These are phyloP conservation scores for Yoshiicerus persimilis DNA, from an alignment of 1,140 invertebrate genomes.

Conservation along the genomic window DNA sequence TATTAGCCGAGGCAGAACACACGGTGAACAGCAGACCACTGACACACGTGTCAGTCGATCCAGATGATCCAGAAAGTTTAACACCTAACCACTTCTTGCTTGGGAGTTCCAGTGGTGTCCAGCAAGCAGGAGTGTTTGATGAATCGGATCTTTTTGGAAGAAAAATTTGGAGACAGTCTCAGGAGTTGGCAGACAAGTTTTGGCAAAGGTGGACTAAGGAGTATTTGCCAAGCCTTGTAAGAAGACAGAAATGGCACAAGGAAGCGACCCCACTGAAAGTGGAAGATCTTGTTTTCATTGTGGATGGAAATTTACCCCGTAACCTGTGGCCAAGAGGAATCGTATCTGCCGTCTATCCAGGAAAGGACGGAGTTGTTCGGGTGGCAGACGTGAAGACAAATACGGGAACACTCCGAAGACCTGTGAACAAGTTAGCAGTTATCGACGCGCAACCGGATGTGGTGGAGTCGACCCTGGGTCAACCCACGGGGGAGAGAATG, in stretches of 20 bases:
- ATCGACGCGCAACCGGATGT: no score
- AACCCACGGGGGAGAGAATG: no score
- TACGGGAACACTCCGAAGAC: background rate
- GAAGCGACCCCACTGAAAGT: background rate
- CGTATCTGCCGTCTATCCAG: background rate
- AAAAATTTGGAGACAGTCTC: slow-evolving; percentile 21
- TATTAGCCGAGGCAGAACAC: slow-evolving; percentile 42
- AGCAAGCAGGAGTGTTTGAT: background rate
- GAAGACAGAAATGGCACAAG: background rate
- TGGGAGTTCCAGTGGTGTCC: background rate
- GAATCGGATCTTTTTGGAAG: background rate
- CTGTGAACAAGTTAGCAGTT: background rate
- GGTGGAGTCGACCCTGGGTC: no score
- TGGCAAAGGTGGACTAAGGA: background rate
- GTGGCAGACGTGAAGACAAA: background rate
- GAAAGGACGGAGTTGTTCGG: background rate
- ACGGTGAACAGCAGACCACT: slow-evolving; percentile 48
- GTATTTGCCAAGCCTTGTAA: background rate
- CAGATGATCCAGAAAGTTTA: slow-evolving; percentile 35
- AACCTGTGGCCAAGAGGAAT: background rate
- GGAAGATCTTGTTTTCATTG: background rate
- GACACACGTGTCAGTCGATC: slow-evolving; percentile 36
- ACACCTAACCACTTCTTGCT: slow-evolving; percentile 48
- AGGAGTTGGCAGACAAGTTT: background rate
- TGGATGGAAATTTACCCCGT: background rate